Evolutionary conservation across 53 echinoderm and acorn worm genomes (phyloP), one percentile per base, ranked within the genome.

Genomic region (Zoroaster sp.): DNA sequence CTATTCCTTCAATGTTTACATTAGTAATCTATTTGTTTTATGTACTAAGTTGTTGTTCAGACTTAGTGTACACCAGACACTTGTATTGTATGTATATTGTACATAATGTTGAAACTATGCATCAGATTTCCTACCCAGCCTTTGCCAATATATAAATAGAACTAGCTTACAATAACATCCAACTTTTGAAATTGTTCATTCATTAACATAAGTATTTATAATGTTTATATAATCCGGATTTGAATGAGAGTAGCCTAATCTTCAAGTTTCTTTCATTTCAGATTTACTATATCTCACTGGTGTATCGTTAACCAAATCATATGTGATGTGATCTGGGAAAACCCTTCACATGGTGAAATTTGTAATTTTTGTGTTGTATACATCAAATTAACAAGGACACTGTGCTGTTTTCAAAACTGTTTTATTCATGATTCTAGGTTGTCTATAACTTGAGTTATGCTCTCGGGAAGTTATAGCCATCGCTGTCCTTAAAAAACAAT

Each of bases 81-180:
- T 33, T 35, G 35, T 34, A 33, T 45, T 51, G 47, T 74, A 42
- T 79, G 12, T 79, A 79, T 79, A n/a, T n/a, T n/a, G 63, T 63
- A 79, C 10, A 79, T 79, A 79, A 33, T 28, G 40, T 79, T 28
- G 79, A 79, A 79, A 36, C 79, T 79, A 79, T 79, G 79, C 79
- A 79, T 18, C 35, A 55, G 13, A 39, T 39, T 63, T 79, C 79
- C 79, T 71, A 37, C n/a, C 79, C 79, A 38, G 79, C 79, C 79
- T 79, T 79, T 79, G 79, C 79, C 79, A 79, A 79, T 17, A 25
- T 59, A 55, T 35, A 32, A 30, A 49, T 76, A 76, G 49, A 46
- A 76, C 76, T 51, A 76, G 75, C 46, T 28, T 25, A 75, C 10
- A 38, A 36, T 38, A 28, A 44, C 21, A 59, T 59, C 25, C 40